These are phyloP conservation scores for Vireo altiloquus DNA, from an alignment of 2,113 vertebrate genomes.

Conservation along the genomic window DNA sequence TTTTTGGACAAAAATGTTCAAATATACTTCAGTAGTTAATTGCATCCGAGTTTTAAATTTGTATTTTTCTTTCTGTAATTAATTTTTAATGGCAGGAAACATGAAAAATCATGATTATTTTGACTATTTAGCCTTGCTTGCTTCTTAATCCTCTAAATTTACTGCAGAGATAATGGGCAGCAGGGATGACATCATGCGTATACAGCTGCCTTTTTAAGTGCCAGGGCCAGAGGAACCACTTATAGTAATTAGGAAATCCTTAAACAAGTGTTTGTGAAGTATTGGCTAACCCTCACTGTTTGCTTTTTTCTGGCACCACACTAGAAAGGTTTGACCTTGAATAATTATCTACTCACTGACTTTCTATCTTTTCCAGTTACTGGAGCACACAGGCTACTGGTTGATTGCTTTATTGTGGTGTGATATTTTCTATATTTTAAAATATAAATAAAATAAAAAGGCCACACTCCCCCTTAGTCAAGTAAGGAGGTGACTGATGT, in stretches of 20 bases:
- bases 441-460: constrained; percentile 10
- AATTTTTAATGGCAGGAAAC: background rate
- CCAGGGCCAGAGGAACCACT: constrained; percentile 91
- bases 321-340: constrained; percentile 91
- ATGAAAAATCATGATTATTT: constrained; percentile 59
- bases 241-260: constrained; percentile 99
- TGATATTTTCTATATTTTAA: background rate
- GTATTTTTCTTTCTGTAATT: background rate
- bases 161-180: constrained; percentile 72
- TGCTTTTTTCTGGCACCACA: constrained; percentile 85
- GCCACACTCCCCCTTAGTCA: background rate
- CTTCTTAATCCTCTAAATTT: constrained; percentile 71
- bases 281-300: constrained; percentile 89
- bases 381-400: constrained; percentile 75
- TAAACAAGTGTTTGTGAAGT: constrained; percentile 96
- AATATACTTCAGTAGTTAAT: background rate
- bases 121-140: constrained; percentile 62
- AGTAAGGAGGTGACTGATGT: background rate
- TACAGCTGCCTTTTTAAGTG: constrained; percentile 89
- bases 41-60: background rate
- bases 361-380: constrained; percentile 85
- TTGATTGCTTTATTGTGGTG: constrained; percentile 44
- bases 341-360: constrained; percentile 89
- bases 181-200: constrained; percentile 85
- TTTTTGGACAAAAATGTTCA: background rate